Percentiles rank a stretch among this genome's conserved stretches.
Evolutionary conservation across 2,113 vertebrate species (phyloP).

Genomic region (Phalacrocorax carbo): DNA sequence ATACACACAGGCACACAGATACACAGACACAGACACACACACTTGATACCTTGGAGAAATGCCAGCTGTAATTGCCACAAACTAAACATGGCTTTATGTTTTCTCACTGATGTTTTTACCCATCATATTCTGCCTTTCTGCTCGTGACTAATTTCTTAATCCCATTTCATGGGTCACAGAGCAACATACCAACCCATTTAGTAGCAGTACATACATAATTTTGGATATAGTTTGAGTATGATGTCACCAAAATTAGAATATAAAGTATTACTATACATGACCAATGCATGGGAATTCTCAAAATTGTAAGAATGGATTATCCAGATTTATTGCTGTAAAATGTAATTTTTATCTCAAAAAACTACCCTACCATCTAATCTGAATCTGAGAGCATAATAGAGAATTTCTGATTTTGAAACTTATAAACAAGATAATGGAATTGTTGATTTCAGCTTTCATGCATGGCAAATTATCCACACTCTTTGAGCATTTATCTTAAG

Average conservation of each 20-base stretch:
- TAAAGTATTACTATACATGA: not conserved
- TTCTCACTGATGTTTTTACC: constrained; percentile 37
- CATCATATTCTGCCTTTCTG: constrained; percentile 38
- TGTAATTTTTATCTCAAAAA: not conserved
- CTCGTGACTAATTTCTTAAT: constrained; percentile 12
- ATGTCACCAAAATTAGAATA: not conserved
- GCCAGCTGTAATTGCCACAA: not conserved
- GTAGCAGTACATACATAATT: not conserved
- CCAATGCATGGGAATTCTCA: not conserved
- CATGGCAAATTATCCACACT: not conserved
- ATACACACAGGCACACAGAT: not conserved
- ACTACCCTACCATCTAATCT: not conserved
- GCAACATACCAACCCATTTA: constrained; percentile 4
- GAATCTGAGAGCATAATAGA: not conserved
- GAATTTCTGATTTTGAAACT: not conserved
- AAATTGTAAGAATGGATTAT: not conserved
- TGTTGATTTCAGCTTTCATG: not conserved
- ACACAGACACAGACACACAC: not conserved
- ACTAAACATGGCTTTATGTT: constrained; percentile 3
- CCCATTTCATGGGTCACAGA: constrained; percentile 28
- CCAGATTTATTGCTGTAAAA: not conserved
- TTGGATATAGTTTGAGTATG: not conserved
- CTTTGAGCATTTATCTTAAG: not conserved
- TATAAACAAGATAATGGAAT: not conserved
- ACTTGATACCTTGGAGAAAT: not conserved